A percentile compares a stretch with the other conserved stretches of the same genome.
Conservation (phyloP, 2,113 vertebrate species). For the Microcebus lehilahytsara region DNA sequence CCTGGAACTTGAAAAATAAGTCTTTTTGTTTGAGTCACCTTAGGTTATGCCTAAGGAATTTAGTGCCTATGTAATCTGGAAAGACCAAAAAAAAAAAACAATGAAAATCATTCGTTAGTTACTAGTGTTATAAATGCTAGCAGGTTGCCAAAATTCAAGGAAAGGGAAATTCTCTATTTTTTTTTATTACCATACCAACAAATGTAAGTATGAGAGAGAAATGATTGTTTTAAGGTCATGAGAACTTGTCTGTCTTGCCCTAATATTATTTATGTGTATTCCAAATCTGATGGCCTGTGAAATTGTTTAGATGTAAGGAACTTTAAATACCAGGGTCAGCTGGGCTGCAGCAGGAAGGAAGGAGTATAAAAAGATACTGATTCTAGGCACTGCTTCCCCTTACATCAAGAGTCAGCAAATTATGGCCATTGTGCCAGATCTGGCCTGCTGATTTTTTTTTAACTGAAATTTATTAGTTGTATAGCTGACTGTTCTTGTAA, state of each 20-base stretch:
- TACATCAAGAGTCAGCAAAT: neutral
- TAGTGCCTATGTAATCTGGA: slow-evolving; percentile 24
- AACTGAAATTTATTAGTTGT: neutral
- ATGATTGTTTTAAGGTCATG: slow-evolving; percentile 50
- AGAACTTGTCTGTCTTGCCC: neutral
- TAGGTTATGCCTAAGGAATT: slow-evolving; percentile 52
- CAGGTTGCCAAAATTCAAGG: slow-evolving; percentile 53
- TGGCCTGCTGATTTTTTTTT: neutral
- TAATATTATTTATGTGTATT: slow-evolving; percentile 34
- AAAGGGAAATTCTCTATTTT: slow-evolving; percentile 49
- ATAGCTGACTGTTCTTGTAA: neutral
- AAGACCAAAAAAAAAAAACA: neutral
- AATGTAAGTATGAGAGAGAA: slow-evolving; percentile 37
- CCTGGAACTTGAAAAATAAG: neutral
- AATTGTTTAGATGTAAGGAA: slow-evolving; percentile 5
- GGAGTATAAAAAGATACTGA: no score
- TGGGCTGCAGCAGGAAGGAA: neutral
- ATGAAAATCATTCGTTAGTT: slow-evolving; percentile 68
- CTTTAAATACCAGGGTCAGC: slow-evolving; percentile 23
- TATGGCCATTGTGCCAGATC: neutral
- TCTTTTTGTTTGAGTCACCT: slow-evolving; percentile 42
- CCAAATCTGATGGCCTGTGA: slow-evolving; percentile 35
- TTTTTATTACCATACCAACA: slow-evolving; percentile 66
- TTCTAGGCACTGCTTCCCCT: neutral
- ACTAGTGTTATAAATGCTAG: slow-evolving; percentile 68